Evolutionary conservation across 2,113 vertebrate genomes (phyloP).

Genomic region (Laterallus jamaicensis): DNA sequence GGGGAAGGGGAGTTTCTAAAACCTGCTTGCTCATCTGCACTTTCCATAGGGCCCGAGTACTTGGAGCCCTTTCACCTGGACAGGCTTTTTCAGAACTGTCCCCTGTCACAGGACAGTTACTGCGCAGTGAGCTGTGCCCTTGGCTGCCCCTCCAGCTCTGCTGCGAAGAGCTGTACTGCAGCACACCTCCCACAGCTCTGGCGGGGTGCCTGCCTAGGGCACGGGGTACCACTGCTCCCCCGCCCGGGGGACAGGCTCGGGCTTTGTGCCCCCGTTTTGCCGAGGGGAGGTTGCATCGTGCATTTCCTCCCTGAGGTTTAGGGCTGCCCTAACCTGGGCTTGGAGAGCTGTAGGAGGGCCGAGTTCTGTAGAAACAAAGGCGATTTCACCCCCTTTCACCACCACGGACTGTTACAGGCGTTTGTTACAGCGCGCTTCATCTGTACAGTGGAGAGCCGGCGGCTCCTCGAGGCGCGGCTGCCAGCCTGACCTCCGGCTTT

Average conservation of each 20-base stretch:
- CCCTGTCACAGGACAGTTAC: neutral
- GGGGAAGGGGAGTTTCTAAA: neutral
- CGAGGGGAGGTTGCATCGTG: fast-evolving
- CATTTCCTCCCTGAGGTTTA: fast-evolving
- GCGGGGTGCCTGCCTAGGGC: neutral
- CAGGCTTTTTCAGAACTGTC: neutral
- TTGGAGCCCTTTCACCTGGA: neutral
- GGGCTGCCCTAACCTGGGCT: neutral
- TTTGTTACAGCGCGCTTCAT: no score
- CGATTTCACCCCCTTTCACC: neutral
- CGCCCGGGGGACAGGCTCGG: neutral
- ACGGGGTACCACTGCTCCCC: fast-evolving
- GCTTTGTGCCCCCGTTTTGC: no score
- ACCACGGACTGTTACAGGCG: fast-evolving
- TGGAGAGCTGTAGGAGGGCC: neutral
- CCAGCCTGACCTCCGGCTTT: neutral
- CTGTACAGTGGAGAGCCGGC: no score
- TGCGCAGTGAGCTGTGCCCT: neutral
- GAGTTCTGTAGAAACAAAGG: neutral
- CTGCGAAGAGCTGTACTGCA: fast-evolving
- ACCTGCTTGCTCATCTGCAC: neutral
- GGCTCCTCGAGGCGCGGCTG: neutral
- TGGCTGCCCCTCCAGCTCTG: neutral
- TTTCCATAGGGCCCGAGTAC: no score
- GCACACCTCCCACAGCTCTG: fast-evolving